These are phyloP conservation scores for Gonioctena quinquepunctata DNA, from an alignment of 1,140 invertebrate genomes.

Conservation along the genomic window DNA sequence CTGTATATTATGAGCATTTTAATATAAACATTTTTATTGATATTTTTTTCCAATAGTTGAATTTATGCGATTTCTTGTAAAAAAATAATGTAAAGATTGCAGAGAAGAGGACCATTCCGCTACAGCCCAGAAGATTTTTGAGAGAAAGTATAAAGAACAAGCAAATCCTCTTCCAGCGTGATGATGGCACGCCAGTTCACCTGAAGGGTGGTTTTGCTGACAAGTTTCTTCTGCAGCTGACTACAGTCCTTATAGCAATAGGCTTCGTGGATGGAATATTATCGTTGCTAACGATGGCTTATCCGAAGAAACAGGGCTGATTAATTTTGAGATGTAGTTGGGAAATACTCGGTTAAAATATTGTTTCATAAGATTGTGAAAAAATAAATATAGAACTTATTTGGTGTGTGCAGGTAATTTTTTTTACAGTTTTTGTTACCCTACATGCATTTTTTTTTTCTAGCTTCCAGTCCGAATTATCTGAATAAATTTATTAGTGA, in stretches of 20 bases:
- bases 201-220: conserved; percentile 14
- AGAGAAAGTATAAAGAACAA: not conserved
- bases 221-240: not conserved
- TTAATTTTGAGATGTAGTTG: not conserved
- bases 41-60: too few relatives aligned
- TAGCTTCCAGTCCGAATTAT: too few relatives aligned
- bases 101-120: not conserved
- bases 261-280: not conserved
- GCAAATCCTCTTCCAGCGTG: not conserved
- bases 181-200: conserved; percentile 13
- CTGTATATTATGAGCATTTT: too few relatives aligned
- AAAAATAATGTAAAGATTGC: too few relatives aligned
- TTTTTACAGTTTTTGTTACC: too few relatives aligned
- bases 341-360: not conserved
- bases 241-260: not conserved
- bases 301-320: not conserved
- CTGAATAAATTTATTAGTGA: too few relatives aligned
- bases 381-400: too few relatives aligned
- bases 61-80: too few relatives aligned
- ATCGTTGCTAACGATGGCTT: not conserved
- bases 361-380: too few relatives aligned
- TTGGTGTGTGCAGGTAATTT: too few relatives aligned
- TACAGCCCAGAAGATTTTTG: not conserved
- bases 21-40: too few relatives aligned
- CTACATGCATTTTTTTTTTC: too few relatives aligned